These are phyloP conservation scores for Phalacrocorax brasilianus DNA, from an alignment of 2,113 vertebrate species.

Conservation along the genomic window DNA sequence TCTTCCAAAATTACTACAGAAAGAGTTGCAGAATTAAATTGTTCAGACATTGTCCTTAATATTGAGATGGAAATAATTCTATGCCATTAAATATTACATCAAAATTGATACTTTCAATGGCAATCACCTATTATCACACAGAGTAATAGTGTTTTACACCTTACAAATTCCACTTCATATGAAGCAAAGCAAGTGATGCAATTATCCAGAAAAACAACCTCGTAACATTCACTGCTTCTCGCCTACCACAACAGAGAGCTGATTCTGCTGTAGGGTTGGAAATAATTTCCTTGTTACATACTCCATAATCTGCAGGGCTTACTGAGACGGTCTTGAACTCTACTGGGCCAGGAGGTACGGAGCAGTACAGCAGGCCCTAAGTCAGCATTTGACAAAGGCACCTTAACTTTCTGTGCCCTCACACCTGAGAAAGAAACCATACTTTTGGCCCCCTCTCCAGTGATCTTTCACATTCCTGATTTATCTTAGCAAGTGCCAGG, in stretches of 20 bases:
- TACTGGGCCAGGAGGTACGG: background rate
- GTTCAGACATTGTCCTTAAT: background rate
- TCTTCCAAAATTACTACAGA: background rate
- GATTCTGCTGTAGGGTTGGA: background rate
- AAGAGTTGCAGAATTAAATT: background rate
- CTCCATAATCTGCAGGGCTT: background rate
- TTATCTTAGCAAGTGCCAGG: background rate
- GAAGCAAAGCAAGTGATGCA: background rate
- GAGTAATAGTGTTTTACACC: background rate
- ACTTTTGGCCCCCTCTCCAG: background rate
- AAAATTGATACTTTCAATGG: background rate
- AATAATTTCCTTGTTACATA: background rate
- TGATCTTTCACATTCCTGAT: background rate
- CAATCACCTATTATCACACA: background rate
- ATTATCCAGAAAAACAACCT: background rate
- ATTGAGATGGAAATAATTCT: background rate
- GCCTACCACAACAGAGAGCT: background rate
- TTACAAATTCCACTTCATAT: background rate
- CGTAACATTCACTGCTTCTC: background rate
- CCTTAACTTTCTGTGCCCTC: background rate
- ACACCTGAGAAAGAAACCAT: background rate
- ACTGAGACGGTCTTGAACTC: background rate
- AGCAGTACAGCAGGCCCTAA: background rate
- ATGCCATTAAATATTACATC: background rate
- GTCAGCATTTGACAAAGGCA: background rate